Percentiles rank a stretch among this genome's conserved stretches.
Evolutionary conservation across 1,140 invertebrate species (phyloP).

Genomic region (Colletes gigas): DNA sequence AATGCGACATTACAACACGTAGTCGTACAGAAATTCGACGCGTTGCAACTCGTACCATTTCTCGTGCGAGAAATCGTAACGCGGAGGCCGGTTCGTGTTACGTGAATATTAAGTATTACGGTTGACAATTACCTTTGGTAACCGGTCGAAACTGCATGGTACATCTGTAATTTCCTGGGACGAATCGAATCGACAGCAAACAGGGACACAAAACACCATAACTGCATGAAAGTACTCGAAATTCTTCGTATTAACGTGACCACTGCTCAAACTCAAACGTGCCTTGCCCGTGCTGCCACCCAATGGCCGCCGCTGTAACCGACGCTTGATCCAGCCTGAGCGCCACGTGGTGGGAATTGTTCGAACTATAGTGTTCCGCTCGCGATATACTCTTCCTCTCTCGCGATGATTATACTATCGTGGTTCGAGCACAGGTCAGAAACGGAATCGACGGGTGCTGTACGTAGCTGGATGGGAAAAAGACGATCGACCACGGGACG

Average conservation of each 20-base stretch:
- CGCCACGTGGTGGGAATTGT: conserved; percentile 60
- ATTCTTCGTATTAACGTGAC: background rate
- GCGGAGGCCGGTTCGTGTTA: no score
- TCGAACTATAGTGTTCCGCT: conserved; percentile 48
- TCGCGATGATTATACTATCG: background rate
- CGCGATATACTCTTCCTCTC: conserved; percentile 32
- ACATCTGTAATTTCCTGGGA: background rate
- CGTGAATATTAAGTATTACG: no score
- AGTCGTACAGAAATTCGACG: no score
- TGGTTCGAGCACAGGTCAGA: background rate
- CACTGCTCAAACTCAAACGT: background rate
- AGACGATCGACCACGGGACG: background rate
- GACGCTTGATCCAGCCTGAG: conserved; percentile 41
- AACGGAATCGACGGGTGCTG: background rate
- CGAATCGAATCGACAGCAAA: background rate
- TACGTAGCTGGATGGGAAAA: background rate
- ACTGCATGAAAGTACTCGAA: background rate
- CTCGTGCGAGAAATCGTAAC: no score
- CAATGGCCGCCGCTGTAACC: conserved; percentile 62
- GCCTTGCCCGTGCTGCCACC: conserved; percentile 79
- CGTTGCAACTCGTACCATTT: no score
- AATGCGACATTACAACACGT: no score
- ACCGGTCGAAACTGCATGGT: background rate
- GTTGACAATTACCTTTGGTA: background rate
- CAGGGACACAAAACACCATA: background rate